Evolutionary conservation across 2,888 invertebrate genomes (phyloP).

Genomic region (Stomorhina lunata): DNA sequence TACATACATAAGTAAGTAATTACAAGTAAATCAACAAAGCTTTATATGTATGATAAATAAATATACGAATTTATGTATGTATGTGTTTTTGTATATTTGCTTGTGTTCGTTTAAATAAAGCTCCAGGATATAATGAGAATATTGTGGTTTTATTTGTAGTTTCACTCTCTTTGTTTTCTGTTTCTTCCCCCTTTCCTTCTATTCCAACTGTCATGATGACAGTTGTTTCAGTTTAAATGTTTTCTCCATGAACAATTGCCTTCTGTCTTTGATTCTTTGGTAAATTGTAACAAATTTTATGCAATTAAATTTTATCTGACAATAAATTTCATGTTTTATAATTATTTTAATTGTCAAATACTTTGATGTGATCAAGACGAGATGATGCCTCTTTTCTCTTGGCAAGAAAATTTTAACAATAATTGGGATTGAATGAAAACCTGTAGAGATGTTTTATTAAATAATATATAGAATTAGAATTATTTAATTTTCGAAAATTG

Average conservation of each 20-base stretch:
- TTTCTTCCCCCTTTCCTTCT: background rate
- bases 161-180: background rate
- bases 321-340: conserved; percentile 53
- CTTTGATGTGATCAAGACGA: conserved; percentile 1
- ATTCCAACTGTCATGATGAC: conserved; percentile 26
- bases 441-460: too few relatives aligned
- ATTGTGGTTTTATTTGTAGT: conserved; percentile 20
- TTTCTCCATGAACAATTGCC: too few relatives aligned
- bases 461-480: too few relatives aligned
- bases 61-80: too few relatives aligned
- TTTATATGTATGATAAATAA: too few relatives aligned
- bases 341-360: conserved; percentile 48
- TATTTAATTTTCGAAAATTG: too few relatives aligned
- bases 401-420: too few relatives aligned
- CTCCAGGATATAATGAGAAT: conserved; percentile 41
- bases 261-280: background rate
- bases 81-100: background rate
- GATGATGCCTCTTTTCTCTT: too few relatives aligned
- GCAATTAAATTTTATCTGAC: conserved; percentile 54
- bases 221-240: background rate
- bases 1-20: background rate
- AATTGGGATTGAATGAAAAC: too few relatives aligned
- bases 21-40: conserved; percentile 20
- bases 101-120: background rate
- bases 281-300: conserved; percentile 47